Percentiles rank a stretch among this genome's conserved stretches.
These are phyloP conservation scores for Rhagologus leucostigma DNA, from an alignment of 2,113 vertebrate species.

Conservation along the genomic window DNA sequence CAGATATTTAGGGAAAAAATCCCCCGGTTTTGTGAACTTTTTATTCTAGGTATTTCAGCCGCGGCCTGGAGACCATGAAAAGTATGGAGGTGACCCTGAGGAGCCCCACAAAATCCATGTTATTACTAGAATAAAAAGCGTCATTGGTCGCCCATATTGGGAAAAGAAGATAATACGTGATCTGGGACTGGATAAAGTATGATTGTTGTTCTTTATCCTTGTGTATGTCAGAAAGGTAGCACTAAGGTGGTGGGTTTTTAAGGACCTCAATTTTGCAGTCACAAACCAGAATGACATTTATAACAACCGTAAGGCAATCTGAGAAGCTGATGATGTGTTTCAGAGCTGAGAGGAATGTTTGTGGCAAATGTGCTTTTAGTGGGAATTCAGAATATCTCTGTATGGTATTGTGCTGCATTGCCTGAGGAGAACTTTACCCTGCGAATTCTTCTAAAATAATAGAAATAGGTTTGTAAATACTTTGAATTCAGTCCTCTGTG, in stretches of 20 bases:
- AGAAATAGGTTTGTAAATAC: not conserved
- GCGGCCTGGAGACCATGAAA: slow-evolving; percentile 84
- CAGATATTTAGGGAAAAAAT: not conserved
- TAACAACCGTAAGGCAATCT: not conserved
- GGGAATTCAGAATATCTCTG: not conserved
- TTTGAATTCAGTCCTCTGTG: not conserved
- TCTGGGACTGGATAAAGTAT: slow-evolving; percentile 88
- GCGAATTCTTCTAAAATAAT: not conserved
- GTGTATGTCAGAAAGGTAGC: not conserved
- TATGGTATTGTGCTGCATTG: not conserved
- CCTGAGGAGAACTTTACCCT: not conserved
- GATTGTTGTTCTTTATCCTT: not conserved
- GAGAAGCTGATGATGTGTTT: not conserved
- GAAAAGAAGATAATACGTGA: slow-evolving; percentile 84
- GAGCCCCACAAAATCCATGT: slow-evolving; percentile 92
- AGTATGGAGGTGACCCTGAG: slow-evolving; percentile 89
- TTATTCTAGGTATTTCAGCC: slow-evolving; percentile 81
- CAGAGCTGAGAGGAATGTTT: not conserved
- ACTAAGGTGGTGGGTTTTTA: not conserved
- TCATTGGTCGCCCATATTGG: slow-evolving; percentile 87
- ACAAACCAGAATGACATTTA: not conserved
- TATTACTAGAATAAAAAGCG: slow-evolving; percentile 84
- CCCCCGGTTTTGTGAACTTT: not conserved
- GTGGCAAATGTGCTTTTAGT: not conserved
- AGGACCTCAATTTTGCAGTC: not conserved